Base-by-base conservation (phyloP, 2,888 invertebrate species). In the Aphrophora alni region DNA sequence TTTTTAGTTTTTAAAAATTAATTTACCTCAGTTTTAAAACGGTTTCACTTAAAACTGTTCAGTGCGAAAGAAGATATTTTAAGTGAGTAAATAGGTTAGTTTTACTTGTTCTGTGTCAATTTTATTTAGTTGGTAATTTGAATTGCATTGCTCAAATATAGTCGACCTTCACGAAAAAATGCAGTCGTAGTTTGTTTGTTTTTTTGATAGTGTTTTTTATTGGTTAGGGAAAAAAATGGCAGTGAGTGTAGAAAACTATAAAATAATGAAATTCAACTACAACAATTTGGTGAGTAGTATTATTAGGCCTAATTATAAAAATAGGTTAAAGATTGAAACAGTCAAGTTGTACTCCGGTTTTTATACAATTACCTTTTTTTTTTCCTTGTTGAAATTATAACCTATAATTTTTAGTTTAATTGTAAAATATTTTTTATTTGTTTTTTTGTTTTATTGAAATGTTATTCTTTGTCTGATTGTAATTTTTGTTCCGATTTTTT, bases 161-260 rank as follows among this genome's bases (percentile, higher is more conserved):
- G 8, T 59, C 14, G 59, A 59, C 21, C 59, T 59, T 59, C 21
- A 59, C 1, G 21, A 59, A 44, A 44, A 44, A 12, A 44, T 44
- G 44, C 44, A 44, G 17, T 44, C 10, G 44, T 44, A 33, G n/a
- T n/a, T n/a, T n/a, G n/a, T 33, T 5, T 3, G 33, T 33, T 33
- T 44, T 44, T 44, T 44, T 17, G 10, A 10, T 44, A 59, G 59
- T 59, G 59, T n/a, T 59, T 59, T 59, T 59, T 21, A 2, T 59
- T 59, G 3, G 21, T 70, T n/a, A 26, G 38, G 21, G 24, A 71
- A 71, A 28, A 28, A 71, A 26, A 79, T 79, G 78, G 78, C 78
- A 33, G 78, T 79, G 28, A 79, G 78, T 24, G 68, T 79, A 38
- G 74, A 79, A 59, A 74, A 74, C 69, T 38, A 68, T 69, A 79